Percentiles rank a stretch among this genome's conserved stretches.
Evolutionary conservation across 2,888 invertebrate species (phyloP).

Genomic region (Drosophila affinis): DNA sequence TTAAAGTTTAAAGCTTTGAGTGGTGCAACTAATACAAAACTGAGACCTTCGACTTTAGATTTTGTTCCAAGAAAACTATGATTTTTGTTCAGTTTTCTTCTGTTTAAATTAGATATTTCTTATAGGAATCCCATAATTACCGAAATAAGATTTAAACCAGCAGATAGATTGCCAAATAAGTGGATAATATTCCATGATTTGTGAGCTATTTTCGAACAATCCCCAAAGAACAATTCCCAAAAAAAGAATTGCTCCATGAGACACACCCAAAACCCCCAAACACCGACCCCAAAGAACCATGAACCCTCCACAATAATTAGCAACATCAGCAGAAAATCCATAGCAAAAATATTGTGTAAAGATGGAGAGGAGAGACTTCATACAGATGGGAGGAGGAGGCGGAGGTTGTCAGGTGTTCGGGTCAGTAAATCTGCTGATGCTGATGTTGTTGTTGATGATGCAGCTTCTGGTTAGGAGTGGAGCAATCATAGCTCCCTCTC

Average conservation of each 20-base stretch:
- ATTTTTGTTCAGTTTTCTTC: not conserved
- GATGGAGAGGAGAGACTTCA: constrained; percentile 28
- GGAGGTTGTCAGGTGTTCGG: constrained; percentile 38
- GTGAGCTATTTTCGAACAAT: not conserved
- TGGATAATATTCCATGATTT: no score
- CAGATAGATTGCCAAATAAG: not conserved
- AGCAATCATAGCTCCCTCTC: not conserved
- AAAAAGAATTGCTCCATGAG: no score
- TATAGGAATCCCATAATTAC: not conserved
- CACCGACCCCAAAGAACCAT: not conserved
- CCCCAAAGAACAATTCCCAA: not conserved
- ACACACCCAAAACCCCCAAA: not conserved
- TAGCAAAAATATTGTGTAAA: not conserved
- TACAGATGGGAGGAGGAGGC: not conserved
- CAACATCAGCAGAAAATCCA: not conserved
- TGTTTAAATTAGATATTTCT: not conserved
- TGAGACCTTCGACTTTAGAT: no score
- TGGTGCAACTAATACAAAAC: no score
- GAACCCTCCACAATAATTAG: not conserved
- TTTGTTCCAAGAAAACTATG: not conserved
- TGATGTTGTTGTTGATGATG: constrained; percentile 22
- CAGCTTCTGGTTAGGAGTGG: constrained; percentile 36
- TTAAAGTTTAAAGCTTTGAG: no score
- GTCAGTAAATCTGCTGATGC: constrained; percentile 37
- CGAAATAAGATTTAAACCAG: not conserved